Evolutionary conservation across 1,140 invertebrate genomes (phyloP).

Genomic region (Chelonus insularis): DNA sequence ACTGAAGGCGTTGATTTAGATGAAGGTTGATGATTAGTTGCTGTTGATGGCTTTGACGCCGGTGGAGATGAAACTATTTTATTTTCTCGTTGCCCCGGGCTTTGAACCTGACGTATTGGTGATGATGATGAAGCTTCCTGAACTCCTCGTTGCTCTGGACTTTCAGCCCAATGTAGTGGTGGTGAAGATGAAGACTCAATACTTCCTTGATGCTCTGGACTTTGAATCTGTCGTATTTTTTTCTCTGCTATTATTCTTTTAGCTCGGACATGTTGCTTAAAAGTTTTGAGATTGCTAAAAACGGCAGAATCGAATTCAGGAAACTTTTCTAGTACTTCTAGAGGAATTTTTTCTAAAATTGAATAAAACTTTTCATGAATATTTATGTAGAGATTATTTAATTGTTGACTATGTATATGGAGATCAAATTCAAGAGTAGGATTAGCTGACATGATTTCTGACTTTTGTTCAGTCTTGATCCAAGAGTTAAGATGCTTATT

Average conservation of each 20-base stretch:
- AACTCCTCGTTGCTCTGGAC: not conserved
- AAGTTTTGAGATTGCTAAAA: constrained; percentile 41
- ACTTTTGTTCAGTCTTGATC: constrained; percentile 34
- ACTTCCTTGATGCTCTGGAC: no score
- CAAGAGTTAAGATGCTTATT: constrained; percentile 39
- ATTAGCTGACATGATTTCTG: constrained; percentile 28
- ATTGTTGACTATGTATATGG: constrained; percentile 27
- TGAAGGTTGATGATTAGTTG: no score
- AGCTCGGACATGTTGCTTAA: constrained; percentile 49
- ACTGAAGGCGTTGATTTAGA: no score
- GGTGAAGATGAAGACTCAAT: not conserved
- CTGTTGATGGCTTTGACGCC: no score
- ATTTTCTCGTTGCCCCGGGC: no score
- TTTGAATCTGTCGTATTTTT: constrained; percentile 23
- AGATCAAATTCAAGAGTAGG: constrained; percentile 35
- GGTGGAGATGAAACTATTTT: no score
- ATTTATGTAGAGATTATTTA: constrained; percentile 46
- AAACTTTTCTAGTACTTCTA: constrained; percentile 45
- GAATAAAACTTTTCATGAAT: constrained; percentile 44
- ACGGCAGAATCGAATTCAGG: constrained; percentile 43
- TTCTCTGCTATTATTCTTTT: constrained; percentile 40
- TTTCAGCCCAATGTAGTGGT: not conserved
- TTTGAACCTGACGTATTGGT: no score
- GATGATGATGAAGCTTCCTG: no score
- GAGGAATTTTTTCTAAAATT: constrained; percentile 44